Evolutionary conservation across 2,888 invertebrate genomes (phyloP).

Genomic region (Phoenoteleia sp.): DNA sequence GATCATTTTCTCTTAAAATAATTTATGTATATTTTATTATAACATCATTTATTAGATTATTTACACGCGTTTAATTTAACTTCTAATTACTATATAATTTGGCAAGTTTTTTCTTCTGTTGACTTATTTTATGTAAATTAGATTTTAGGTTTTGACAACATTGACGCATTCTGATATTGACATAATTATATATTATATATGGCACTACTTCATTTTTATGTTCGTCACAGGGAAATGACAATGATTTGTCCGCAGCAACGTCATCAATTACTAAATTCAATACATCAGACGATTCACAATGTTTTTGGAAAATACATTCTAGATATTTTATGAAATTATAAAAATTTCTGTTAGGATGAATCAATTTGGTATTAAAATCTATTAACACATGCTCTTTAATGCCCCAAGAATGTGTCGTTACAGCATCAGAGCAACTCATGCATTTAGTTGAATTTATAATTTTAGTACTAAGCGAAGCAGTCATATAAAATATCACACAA

Average conservation of each 20-base stretch:
- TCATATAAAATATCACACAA: constrained; percentile 5
- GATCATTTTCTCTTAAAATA: too few species aligned
- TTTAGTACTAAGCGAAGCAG: constrained; percentile 2
- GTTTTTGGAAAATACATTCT: neutral
- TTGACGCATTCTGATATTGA: neutral
- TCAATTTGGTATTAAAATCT: neutral
- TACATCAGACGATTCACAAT: neutral
- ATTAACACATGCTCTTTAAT: neutral
- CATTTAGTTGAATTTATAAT: constrained; percentile 3
- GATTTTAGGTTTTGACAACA: neutral
- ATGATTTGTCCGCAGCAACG: neutral
- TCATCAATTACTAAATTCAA: neutral
- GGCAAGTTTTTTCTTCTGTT: too few species aligned
- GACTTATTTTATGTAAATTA: neutral
- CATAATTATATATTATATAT: constrained; percentile 1
- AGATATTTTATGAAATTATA: constrained; percentile 4
- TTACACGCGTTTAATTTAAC: too few species aligned
- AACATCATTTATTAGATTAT: too few species aligned
- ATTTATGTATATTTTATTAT: too few species aligned
- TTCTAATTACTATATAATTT: too few species aligned
- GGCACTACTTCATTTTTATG: neutral
- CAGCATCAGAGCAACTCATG: neutral
- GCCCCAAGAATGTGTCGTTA: constrained; percentile 6
- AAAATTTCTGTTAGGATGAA: constrained; percentile 11
- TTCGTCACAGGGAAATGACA: neutral